A percentile compares a stretch with the other conserved stretches of the same genome.
phyloP scores from a whole-genome alignment of 2,113 vertebrate species.

The Passer montanus region DNA sequence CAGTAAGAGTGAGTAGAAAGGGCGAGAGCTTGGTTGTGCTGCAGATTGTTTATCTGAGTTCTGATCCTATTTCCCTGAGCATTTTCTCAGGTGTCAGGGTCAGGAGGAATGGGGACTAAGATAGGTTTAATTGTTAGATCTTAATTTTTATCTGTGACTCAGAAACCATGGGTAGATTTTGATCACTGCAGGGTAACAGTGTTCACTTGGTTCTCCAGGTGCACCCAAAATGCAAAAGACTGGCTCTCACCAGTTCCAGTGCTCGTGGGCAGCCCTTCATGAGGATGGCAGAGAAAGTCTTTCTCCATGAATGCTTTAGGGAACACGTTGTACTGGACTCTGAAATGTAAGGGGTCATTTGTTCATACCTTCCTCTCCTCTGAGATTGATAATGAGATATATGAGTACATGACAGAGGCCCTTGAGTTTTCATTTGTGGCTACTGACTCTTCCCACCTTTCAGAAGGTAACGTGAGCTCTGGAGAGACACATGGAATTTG shows the following conservation, averaged over 20 bases:
- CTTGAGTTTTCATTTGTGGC: neutral
- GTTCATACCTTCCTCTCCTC: neutral
- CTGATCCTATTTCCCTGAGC: neutral
- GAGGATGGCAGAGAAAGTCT: neutral
- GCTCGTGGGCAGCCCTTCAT: neutral
- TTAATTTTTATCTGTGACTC: neutral
- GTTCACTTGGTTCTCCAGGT: neutral
- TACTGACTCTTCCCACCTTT: neutral
- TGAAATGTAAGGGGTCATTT: neutral
- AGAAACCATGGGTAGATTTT: neutral
- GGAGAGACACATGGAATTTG: neutral
- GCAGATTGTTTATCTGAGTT: neutral
- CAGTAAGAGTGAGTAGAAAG: neutral
- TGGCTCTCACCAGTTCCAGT: neutral
- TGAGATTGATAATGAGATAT: neutral
- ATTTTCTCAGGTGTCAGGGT: neutral
- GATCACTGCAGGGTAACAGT: neutral
- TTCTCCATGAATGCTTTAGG: neutral
- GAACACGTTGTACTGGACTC: neutral
- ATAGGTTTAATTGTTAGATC: neutral
- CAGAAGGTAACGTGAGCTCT: neutral
- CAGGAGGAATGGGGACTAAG: neutral
- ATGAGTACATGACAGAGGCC: neutral
- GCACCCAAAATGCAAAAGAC: neutral
- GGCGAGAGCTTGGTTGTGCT: neutral